These are phyloP conservation scores for Cataglyphis hispanica DNA, from an alignment of 1,140 invertebrate species.

Conservation along the genomic window DNA sequence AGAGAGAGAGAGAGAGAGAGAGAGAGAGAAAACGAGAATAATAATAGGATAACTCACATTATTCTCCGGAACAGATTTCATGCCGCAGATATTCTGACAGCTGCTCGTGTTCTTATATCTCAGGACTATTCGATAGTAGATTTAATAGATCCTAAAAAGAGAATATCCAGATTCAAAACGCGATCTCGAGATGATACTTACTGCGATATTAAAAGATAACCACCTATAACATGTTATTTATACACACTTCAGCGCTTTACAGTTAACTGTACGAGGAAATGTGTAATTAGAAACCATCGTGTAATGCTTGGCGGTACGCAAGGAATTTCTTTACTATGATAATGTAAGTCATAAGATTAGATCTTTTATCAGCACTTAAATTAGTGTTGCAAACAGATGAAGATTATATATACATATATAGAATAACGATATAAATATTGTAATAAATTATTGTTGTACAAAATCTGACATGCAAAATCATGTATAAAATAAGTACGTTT, in stretches of 20 bases:
- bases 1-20: background rate
- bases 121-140: background rate
- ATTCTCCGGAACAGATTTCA: background rate
- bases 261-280: conserved; percentile 13
- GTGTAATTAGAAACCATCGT: conserved; percentile 17
- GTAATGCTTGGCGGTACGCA: background rate
- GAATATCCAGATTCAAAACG: background rate
- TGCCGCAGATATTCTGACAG: background rate
- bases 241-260: background rate
- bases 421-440: conserved; percentile 23
- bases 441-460: background rate
- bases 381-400: background rate
- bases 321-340: conserved; percentile 22
- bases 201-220: conserved; percentile 19
- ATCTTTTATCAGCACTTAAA: conserved; percentile 8
- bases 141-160: background rate
- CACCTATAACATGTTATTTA: conserved; percentile 7
- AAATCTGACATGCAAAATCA: too few species aligned
- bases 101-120: background rate
- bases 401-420: background rate
- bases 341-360: conserved; percentile 16
- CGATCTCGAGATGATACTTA: conserved; percentile 24
- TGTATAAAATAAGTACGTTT: background rate
- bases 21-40: background rate
- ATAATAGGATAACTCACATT: conserved; percentile 7